These are phyloP conservation scores for Melinaea marsaeus DNA, from an alignment of 2,888 invertebrate species.

Conservation along the genomic window DNA sequence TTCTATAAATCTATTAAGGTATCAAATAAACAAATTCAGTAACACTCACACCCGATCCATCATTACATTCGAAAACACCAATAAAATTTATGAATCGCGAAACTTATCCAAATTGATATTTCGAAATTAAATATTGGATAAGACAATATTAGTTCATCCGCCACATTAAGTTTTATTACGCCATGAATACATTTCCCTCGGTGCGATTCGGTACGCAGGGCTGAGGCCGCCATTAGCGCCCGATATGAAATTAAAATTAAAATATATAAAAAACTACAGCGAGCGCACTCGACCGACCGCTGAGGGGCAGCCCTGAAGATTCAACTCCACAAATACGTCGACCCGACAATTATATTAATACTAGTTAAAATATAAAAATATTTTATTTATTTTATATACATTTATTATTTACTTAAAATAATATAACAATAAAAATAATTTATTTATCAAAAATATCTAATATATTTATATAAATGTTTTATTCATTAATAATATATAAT, in stretches of 20 bases:
- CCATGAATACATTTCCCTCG: conserved; percentile 71
- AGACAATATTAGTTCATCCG: conserved; percentile 78
- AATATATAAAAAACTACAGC: conserved; percentile 73
- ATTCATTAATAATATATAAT: too few relatives aligned
- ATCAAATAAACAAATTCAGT: not conserved
- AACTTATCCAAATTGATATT: conserved; percentile 64
- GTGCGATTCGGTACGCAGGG: conserved; percentile 74
- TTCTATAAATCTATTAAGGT: not conserved
- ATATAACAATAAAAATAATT: too few relatives aligned
- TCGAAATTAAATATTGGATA: conserved; percentile 75
- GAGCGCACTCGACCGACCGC: conserved; percentile 74
- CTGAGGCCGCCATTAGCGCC: conserved; percentile 73
- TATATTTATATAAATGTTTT: too few relatives aligned
- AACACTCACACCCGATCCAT: conserved; percentile 14
- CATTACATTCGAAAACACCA: conserved; percentile 34
- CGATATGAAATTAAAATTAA: conserved; percentile 78
- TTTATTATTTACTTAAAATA: too few relatives aligned
- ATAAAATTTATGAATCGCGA: conserved; percentile 70
- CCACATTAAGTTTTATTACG: conserved; percentile 75
- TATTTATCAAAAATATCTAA: too few relatives aligned
- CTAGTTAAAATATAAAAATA: not conserved
- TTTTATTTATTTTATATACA: not conserved
- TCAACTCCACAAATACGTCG: conserved; percentile 50
- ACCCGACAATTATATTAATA: conserved; percentile 37
- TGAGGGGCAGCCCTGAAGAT: conserved; percentile 74